Base-by-base conservation (phyloP, 2,797 vertebrate species). In the Oreonectes daqikongensis region DNA sequence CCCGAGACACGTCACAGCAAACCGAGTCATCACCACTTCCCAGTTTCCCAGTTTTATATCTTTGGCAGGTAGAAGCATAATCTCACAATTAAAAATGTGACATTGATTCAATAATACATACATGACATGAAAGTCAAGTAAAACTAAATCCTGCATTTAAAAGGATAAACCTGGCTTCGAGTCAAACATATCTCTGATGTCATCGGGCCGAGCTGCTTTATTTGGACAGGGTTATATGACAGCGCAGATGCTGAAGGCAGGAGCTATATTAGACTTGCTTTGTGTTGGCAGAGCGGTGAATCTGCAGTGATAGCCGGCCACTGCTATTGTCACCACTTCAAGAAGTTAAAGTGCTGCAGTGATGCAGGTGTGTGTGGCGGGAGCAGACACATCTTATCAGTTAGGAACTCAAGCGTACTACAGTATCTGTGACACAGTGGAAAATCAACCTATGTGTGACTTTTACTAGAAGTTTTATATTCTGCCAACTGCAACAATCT, bases 211-310 rank as follows among this genome's bases (percentile, higher is more conserved):
- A 12, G 18, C 0, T 12, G 17, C 61, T 75, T 48, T 5, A 2
- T 75, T 75, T 26, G 26, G 8, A 30, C 11, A 50, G 64, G 40
- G 52, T 68, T 68, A 68, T 75, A 59, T 75, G 52, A 63, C 26
- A 44, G 52, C 48, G 35, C 44, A 63, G 55, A 70, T 63, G 46
- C 75, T 61, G 44, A 77, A 50, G 68, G 60, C 30, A 20, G 28
- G 15, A 78, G 52, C 57, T 50, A 70, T 50, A 77, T 53, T 71
- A 46, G 38, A 71, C 35, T n/a, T 64, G 75, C 66, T 77, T 68
- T 77, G 74, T 77, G 64, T 38, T 17, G 28, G 74, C 67, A 38
- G 28, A 3, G 0, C 28, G 12, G 44, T 46, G 28, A 69, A 38
- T 50, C 64, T 40, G 71, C 20, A 52, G 59, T 35, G 71, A 73